Evolutionary conservation across 2,888 invertebrate species (phyloP), one percentile per base, ranked within the genome.

Genomic region (Ischnus inquisitorius): DNA sequence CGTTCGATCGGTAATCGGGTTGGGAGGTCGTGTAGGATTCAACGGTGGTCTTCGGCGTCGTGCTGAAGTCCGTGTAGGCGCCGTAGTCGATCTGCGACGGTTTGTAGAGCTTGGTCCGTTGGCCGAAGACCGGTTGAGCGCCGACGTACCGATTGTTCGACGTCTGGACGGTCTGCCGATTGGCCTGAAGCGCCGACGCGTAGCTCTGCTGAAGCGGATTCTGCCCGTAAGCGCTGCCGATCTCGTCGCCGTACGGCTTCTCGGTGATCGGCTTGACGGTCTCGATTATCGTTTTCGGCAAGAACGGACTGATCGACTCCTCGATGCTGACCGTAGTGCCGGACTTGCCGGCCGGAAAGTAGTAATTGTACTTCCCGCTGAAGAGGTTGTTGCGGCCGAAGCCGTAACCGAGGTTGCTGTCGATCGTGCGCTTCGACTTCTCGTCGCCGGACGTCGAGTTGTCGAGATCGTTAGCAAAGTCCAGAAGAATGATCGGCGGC

Each of bases 351-450:
- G 89, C 89, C 3, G 93, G 93, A 54, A 92, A 92, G 72, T 93
- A 92, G 22, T 92, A 93, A 41, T 93, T 93, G 69, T 91, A 90
- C 65, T 90, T 92, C 1, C 91, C 91, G 0, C 84, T 79, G 22
- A 90, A 89, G 0, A 93, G 48, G 85, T 93, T 93, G 87, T 95
- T 95, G 1, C 94, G 94, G 87, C 94, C 94, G 85, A 95, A 95
- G 6, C 96, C 96, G 90, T 96, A 97, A 79, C 97, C 97, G 12
- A 97, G 93, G 67, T 96, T 95, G 0, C 95, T 95, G 86, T 97
- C 96, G 14, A 97, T 96, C 0, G 97, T 97, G 87, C 97, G 94
- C 90, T 97, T 97, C 0, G 90, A 88, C 77, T 93, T 93, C 19
- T 92, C 93, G 3, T 93, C 93, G n/a, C 80, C 51, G 3, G 78